These are phyloP conservation scores for Paradoxurus hermaphroditus DNA, from an alignment of 2,113 vertebrate species.

Conservation along the genomic window DNA sequence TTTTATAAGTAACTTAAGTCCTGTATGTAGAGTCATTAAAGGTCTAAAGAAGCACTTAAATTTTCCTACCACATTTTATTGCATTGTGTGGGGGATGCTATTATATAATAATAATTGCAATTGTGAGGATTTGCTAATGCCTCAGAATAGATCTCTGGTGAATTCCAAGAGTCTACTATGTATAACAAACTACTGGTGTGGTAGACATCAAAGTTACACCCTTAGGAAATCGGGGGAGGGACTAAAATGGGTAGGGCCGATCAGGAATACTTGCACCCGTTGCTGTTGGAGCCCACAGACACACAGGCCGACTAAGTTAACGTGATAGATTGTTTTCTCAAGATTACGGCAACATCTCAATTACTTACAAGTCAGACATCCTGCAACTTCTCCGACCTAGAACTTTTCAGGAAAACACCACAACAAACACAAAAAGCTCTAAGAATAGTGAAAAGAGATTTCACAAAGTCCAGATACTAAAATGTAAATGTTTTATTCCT, in stretches of 20 bases:
- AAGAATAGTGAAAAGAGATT: background rate
- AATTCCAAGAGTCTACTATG: background rate
- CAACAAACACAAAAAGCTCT: background rate
- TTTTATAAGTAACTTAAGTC: conserved; percentile 51
- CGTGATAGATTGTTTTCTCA: background rate
- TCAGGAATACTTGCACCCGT: background rate
- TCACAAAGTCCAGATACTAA: background rate
- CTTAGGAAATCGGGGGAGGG: background rate
- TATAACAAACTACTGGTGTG: background rate
- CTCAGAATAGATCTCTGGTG: conserved; percentile 30
- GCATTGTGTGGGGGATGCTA: background rate
- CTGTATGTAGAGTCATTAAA: conserved; percentile 48
- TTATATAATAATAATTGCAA: conserved; percentile 24
- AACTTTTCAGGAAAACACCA: background rate
- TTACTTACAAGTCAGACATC: background rate
- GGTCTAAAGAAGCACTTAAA: conserved; percentile 14
- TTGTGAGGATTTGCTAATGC: background rate
- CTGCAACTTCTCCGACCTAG: background rate
- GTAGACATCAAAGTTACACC: conserved; percentile 6
- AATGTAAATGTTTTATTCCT: background rate
- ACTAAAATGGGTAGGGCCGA: background rate
- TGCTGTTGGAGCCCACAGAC: background rate
- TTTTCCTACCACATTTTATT: conserved; percentile 41
- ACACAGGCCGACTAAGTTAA: background rate
- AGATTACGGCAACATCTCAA: background rate